Conservation (phyloP, 1,140 invertebrate genomes). For the Scaptomyza graminum region DNA sequence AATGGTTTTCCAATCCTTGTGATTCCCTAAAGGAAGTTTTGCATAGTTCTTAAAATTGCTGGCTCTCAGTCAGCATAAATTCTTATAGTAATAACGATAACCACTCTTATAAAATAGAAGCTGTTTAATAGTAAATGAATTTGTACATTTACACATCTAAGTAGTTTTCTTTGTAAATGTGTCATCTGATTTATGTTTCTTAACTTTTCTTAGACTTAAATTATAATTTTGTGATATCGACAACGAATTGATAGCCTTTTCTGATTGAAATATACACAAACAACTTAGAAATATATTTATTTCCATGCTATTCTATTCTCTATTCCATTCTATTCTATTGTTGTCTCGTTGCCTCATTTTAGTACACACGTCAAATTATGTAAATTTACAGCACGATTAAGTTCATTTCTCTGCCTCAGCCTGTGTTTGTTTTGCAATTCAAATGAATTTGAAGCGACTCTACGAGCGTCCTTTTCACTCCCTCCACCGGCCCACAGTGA, state of each 20-base stretch:
- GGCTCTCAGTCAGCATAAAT: too few relatives aligned
- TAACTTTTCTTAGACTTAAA: not conserved
- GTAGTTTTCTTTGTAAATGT: not conserved
- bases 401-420: constrained; percentile 54
- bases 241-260: constrained; percentile 19
- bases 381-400: constrained; percentile 81
- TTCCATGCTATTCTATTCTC: not conserved
- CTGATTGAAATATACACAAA: constrained; percentile 52
- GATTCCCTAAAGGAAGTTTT: too few relatives aligned
- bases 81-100: not conserved
- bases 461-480: constrained; percentile 5
- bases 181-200: not conserved
- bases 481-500: constrained; percentile 8
- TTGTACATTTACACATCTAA: not conserved
- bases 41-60: too few relatives aligned
- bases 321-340: constrained; percentile 1
- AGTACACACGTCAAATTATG: constrained; percentile 71
- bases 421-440: constrained; percentile 78
- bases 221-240: constrained; percentile 18
- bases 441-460: constrained; percentile 64
- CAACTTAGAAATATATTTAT: constrained; percentile 31
- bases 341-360: constrained; percentile 28
- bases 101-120: not conserved
- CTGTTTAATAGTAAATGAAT: not conserved
- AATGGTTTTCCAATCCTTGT: too few relatives aligned